Evolutionary conservation across 2,888 invertebrate species (phyloP).

Genomic region (Habrosyne pyritoides): DNA sequence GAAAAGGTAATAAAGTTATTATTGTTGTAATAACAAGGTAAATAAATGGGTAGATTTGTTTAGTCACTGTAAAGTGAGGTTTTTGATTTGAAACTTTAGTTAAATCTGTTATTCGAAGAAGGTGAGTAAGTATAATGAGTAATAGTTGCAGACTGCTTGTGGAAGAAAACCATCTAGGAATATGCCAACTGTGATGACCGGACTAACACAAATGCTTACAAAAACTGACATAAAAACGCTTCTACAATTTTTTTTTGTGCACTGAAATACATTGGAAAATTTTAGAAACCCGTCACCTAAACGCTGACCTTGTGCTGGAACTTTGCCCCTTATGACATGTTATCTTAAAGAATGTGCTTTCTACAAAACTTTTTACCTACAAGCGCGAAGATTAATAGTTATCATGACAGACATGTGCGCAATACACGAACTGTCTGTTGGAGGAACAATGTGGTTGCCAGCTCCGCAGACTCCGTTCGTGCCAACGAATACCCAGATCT

Average conservation of each 20-base stretch:
- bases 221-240: too few species aligned
- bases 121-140: too few species aligned
- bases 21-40: background rate
- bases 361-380: slow-evolving; percentile 27
- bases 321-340: slow-evolving; percentile 28
- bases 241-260: too few species aligned
- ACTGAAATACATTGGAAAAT: too few species aligned
- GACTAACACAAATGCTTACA: too few species aligned
- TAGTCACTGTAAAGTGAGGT: too few species aligned
- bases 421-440: slow-evolving; percentile 51
- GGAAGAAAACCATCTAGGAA: too few species aligned
- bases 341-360: slow-evolving; percentile 10
- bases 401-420: slow-evolving; percentile 67
- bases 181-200: too few species aligned
- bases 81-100: too few species aligned
- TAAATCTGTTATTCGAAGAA: too few species aligned
- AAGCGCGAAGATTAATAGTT: slow-evolving; percentile 66
- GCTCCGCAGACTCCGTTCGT: slow-evolving; percentile 36
- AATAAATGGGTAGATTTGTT: background rate
- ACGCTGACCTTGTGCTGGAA: slow-evolving; percentile 19
- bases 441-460: slow-evolving; percentile 43
- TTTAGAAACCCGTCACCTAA: background rate
- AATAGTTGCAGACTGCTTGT: too few species aligned
- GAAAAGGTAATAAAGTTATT: background rate
- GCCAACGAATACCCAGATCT: slow-evolving; percentile 60